A percentile compares a stretch with the other conserved stretches of the same genome.
Conservation (phyloP, 2,797 vertebrate genomes). For the Alfaro cultratus region DNA sequence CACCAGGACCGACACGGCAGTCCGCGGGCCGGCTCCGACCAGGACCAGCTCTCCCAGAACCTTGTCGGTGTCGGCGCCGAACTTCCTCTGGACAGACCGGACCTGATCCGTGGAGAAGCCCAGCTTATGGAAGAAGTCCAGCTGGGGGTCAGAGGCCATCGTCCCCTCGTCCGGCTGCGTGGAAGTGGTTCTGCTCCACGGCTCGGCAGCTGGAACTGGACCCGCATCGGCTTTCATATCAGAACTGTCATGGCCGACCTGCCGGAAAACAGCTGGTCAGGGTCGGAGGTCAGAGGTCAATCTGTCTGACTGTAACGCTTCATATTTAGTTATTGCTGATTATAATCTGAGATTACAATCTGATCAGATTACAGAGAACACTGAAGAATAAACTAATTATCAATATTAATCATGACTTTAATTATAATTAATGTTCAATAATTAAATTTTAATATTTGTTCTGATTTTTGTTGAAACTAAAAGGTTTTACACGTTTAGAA, state of each 20-base stretch:
- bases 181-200: slow-evolving; percentile 26
- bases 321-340: too few relatives aligned
- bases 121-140: slow-evolving; percentile 95
- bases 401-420: not conserved
- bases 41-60: slow-evolving; percentile 90
- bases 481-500: not conserved
- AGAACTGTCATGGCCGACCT: slow-evolving; percentile 19
- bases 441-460: not conserved
- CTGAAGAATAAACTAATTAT: not conserved
- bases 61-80: slow-evolving; percentile 90
- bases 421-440: not conserved
- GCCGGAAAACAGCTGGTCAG: slow-evolving; percentile 6
- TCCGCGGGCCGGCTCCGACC: slow-evolving; percentile 52
- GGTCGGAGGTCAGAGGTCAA: not conserved
- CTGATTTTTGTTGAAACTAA: not conserved
- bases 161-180: slow-evolving; percentile 38
- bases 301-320: not conserved
- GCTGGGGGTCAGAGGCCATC: slow-evolving; percentile 52
- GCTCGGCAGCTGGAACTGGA: slow-evolving; percentile 26
- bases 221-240: slow-evolving; percentile 55
- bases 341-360: too few relatives aligned
- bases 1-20: slow-evolving; percentile 66
- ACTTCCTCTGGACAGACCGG: slow-evolving; percentile 85
- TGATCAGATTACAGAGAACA: too few relatives aligned
- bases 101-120: slow-evolving; percentile 93